Conservation (phyloP, 2,797 vertebrate genomes). For the Taenioides sp. region DNA sequence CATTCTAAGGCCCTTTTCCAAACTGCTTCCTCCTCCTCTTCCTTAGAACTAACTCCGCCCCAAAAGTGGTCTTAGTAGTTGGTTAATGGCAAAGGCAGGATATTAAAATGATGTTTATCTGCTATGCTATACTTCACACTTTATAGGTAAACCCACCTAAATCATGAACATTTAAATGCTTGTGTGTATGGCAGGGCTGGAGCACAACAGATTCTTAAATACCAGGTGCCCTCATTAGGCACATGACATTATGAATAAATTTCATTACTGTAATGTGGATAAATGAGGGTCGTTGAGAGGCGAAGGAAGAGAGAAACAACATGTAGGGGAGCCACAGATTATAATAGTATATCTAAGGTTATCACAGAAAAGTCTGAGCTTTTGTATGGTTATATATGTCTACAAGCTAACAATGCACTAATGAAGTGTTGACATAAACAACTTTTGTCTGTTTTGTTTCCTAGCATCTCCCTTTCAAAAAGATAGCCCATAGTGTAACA, state of each 20-base stretch:
- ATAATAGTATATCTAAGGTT: neutral
- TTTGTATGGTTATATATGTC: neutral
- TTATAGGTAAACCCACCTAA: neutral
- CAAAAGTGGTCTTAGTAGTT: too few relatives aligned
- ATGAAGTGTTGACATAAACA: neutral
- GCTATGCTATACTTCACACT: too few relatives aligned
- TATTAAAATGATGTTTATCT: too few relatives aligned
- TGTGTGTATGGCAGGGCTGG: neutral
- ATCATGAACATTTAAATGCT: neutral
- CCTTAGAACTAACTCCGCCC: too few relatives aligned
- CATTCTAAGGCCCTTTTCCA: neutral
- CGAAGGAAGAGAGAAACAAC: neutral
- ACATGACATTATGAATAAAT: neutral
- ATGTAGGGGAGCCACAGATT: neutral
- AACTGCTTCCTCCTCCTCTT: too few relatives aligned
- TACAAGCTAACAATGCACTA: neutral
- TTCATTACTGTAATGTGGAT: neutral
- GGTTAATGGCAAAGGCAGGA: too few relatives aligned
- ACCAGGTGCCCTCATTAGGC: neutral
- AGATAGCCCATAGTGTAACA: conserved; percentile 98
- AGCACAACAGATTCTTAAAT: neutral
- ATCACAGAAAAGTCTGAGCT: neutral
- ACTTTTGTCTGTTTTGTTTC: neutral
- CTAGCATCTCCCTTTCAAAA: conserved; percentile 96
- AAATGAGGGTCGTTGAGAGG: neutral